These are phyloP conservation scores for Tineola bisselliella DNA, from an alignment of 2,888 invertebrate genomes.

Conservation along the genomic window DNA sequence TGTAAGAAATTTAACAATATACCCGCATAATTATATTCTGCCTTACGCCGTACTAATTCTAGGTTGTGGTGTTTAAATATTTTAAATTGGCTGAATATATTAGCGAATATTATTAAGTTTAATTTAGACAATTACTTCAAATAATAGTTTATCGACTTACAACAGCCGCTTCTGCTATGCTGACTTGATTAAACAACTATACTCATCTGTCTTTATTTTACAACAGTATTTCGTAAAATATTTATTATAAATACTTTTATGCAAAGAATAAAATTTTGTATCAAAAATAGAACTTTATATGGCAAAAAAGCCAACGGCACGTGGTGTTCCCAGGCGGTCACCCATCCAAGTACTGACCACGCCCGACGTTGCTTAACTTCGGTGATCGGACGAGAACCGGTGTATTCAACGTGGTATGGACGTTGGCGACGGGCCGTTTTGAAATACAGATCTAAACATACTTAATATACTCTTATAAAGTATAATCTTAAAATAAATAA, in stretches of 20 bases:
- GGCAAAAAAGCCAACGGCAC: conserved; percentile 23
- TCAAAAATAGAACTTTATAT: too few relatives aligned
- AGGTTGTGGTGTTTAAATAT: conserved; percentile 1
- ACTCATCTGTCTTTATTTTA: too few relatives aligned
- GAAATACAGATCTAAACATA: too few relatives aligned
- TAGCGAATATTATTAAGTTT: conserved; percentile 11
- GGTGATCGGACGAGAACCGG: conserved; percentile 29
- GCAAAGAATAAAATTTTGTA: too few relatives aligned
- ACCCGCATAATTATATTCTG: conserved; percentile 39
- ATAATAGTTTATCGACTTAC: too few relatives aligned
- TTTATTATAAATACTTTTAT: too few relatives aligned
- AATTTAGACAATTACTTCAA: not conserved
- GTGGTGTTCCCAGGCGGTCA: conserved; percentile 26
- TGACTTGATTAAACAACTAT: too few relatives aligned
- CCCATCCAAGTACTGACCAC: conserved; percentile 27
- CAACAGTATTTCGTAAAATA: too few relatives aligned
- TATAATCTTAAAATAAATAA: too few relatives aligned
- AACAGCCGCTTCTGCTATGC: too few relatives aligned
- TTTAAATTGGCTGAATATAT: conserved; percentile 11
- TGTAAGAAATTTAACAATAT: conserved; percentile 34
- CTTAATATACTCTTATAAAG: too few relatives aligned
- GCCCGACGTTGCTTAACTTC: conserved; percentile 26
- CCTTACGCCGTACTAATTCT: not conserved
- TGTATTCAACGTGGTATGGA: conserved; percentile 35
- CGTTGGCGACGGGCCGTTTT: conserved; percentile 24